Percentiles rank a stretch among this genome's conserved stretches.
Conservation (phyloP, 1,140 invertebrate species). For the Helicoverpa zea region DNA sequence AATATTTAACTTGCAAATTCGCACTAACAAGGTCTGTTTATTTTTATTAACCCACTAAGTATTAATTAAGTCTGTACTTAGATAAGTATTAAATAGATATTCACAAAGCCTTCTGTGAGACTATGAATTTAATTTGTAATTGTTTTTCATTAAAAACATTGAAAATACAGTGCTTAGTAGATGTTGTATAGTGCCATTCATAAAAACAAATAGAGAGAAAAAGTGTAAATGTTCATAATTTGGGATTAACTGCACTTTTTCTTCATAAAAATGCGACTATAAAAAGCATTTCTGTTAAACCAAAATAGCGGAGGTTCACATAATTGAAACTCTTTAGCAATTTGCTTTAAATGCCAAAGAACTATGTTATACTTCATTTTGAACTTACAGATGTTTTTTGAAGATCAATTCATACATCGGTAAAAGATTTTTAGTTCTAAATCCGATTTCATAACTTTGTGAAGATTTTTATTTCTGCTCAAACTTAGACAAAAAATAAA, state of each 20-base stretch:
- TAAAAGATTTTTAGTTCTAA: neutral
- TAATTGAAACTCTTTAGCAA: slow-evolving; percentile 30
- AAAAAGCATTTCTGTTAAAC: slow-evolving; percentile 10
- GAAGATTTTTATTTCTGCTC: neutral
- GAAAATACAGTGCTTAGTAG: slow-evolving; percentile 44
- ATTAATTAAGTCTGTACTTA: slow-evolving; percentile 71
- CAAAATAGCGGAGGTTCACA: slow-evolving; percentile 17
- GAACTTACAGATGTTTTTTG: neutral
- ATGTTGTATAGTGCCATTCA: slow-evolving; percentile 48
- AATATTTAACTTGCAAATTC: too few species aligned
- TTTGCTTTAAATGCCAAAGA: slow-evolving; percentile 54
- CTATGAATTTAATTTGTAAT: slow-evolving; percentile 49
- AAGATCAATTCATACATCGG: slow-evolving; percentile 38
- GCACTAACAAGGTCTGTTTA: slow-evolving; percentile 18
- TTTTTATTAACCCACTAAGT: slow-evolving; percentile 37
- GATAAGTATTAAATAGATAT: slow-evolving; percentile 65
- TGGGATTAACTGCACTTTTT: neutral
- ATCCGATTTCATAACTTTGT: too few species aligned
- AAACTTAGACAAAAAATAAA: neutral
- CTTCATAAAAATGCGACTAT: slow-evolving; percentile 17
- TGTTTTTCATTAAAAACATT: slow-evolving; percentile 31
- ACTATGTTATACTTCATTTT: slow-evolving; percentile 52
- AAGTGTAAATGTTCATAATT: neutral
- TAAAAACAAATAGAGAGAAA: slow-evolving; percentile 5
- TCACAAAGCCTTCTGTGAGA: slow-evolving; percentile 71